A percentile compares a stretch with the other conserved stretches of the same genome.
phyloP scores from a whole-genome alignment of 2,113 vertebrate genomes.

The Myrmecophaga tridactyla region DNA sequence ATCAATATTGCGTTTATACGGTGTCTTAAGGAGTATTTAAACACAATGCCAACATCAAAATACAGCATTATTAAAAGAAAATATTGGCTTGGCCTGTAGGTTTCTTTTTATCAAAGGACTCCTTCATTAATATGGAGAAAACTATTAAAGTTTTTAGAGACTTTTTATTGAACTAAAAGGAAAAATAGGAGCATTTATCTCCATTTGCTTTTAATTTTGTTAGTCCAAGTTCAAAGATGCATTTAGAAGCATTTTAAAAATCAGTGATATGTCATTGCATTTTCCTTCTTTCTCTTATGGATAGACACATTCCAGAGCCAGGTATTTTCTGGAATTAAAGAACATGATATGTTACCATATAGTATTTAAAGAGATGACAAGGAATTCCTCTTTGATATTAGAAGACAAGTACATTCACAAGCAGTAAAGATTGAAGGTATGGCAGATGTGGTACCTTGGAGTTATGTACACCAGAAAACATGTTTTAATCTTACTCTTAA shows the following conservation, averaged over 20 bases:
- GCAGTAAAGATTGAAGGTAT: background rate
- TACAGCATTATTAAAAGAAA: background rate
- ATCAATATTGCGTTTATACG: background rate
- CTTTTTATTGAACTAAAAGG: background rate
- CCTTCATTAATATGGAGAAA: background rate
- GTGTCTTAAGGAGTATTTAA: background rate
- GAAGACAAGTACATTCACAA: background rate
- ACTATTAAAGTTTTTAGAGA: background rate
- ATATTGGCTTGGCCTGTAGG: background rate
- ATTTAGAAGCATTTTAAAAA: slow-evolving; percentile 31
- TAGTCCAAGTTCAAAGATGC: background rate
- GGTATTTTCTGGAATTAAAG: slow-evolving; percentile 26
- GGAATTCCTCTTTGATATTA: background rate
- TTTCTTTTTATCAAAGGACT: background rate
- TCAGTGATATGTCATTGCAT: background rate
- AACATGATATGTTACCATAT: background rate
- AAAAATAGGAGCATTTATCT: background rate
- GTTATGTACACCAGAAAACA: no score
- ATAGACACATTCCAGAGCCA: background rate
- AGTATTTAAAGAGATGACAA: background rate
- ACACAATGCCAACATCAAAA: background rate
- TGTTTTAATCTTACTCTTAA: no score
- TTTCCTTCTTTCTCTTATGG: background rate
- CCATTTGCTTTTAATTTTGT: background rate
- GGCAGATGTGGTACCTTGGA: no score